Evolutionary conservation across 1,140 invertebrate genomes (phyloP).

Genomic region (Teleogryllus occipitalis): DNA sequence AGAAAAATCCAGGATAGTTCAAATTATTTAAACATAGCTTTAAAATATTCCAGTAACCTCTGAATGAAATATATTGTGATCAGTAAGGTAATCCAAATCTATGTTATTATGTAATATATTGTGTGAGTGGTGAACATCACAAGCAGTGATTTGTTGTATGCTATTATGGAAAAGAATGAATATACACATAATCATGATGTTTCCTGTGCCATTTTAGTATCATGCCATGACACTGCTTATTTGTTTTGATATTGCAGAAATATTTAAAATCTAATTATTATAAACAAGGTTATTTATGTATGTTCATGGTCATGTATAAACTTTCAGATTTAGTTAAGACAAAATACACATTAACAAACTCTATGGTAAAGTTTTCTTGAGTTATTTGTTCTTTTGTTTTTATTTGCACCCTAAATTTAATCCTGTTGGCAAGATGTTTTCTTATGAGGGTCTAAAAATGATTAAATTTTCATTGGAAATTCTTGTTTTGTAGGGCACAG

Average conservation of each 20-base stretch:
- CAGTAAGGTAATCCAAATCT: background rate
- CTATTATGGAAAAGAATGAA: background rate
- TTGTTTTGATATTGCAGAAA: background rate
- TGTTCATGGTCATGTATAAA: conserved; percentile 1
- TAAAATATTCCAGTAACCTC: background rate
- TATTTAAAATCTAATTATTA: background rate
- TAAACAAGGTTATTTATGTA: conserved; percentile 2
- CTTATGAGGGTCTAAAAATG: too few relatives aligned
- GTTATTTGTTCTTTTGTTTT: too few relatives aligned
- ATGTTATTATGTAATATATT: background rate
- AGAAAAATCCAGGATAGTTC: background rate
- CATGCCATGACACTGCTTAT: background rate
- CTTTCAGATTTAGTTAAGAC: background rate
- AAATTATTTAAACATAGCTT: background rate
- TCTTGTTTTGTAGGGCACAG: too few relatives aligned
- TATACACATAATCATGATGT: background rate
- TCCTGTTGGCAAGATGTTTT: too few relatives aligned
- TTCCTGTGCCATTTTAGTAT: background rate
- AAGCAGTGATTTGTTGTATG: background rate
- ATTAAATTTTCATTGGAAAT: too few relatives aligned
- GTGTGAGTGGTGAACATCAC: background rate
- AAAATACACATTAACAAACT: conserved; percentile 1
- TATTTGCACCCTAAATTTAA: too few relatives aligned
- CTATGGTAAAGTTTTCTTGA: too few relatives aligned
- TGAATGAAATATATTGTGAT: background rate